Evolutionary conservation across 2,888 invertebrate species (phyloP).

Genomic region (Drosophila barbarae): DNA sequence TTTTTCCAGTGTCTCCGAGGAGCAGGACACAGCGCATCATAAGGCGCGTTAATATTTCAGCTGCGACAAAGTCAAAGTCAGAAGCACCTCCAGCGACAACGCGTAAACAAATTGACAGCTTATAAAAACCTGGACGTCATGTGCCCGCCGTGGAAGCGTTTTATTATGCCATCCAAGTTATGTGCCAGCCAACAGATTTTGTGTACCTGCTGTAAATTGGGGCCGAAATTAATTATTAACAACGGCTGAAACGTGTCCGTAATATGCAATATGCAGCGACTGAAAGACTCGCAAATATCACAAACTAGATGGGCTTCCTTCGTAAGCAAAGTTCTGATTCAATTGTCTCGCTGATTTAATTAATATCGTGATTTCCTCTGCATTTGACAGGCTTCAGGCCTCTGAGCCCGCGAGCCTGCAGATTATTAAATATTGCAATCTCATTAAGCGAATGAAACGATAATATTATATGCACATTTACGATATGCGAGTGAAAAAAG

Average conservation of each 20-base stretch:
- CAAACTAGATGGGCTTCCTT: conserved; percentile 22
- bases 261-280: conserved; percentile 54
- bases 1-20: conserved; percentile 4
- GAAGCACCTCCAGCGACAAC: conserved; percentile 36
- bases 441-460: conserved; percentile 25
- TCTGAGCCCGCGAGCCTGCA: background rate
- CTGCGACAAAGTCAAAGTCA: conserved; percentile 46
- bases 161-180: conserved; percentile 72
- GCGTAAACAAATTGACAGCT: conserved; percentile 76
- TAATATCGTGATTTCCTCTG: conserved; percentile 17
- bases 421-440: conserved; percentile 35
- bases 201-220: conserved; percentile 43
- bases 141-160: conserved; percentile 56
- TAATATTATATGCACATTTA: conserved; percentile 11
- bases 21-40: conserved; percentile 50
- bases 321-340: background rate
- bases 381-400: conserved; percentile 14
- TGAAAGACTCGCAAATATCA: conserved; percentile 9
- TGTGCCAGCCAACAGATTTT: conserved; percentile 49
- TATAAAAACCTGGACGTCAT: conserved; percentile 74
- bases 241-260: conserved; percentile 66
- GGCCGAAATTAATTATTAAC: conserved; percentile 74
- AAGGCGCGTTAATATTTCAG: conserved; percentile 69
- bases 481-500: conserved; percentile 1
- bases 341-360: conserved; percentile 31